phyloP scores from a whole-genome alignment of 2,888 invertebrate genomes.

The Trypoxylon attenuatum region DNA sequence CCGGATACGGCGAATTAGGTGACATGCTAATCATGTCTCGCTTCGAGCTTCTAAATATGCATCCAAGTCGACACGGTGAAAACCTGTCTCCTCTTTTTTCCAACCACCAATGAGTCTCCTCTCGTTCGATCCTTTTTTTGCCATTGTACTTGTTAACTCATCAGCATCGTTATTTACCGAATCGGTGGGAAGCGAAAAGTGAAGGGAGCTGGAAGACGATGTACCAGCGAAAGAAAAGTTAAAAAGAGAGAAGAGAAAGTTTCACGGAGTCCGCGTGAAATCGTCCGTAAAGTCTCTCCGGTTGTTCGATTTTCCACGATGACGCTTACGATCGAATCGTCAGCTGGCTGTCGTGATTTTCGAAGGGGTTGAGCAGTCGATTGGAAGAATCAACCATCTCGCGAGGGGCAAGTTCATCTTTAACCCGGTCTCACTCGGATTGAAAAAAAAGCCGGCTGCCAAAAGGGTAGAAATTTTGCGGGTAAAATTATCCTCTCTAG shows the following conservation, averaged over 20 bases:
- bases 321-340: conserved; percentile 28
- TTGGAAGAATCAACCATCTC: conserved; percentile 39
- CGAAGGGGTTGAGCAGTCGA: conserved; percentile 53
- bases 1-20: conserved; percentile 66
- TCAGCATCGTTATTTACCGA: background rate
- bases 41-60: conserved; percentile 33
- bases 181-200: background rate
- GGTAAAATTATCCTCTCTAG: conserved; percentile 2
- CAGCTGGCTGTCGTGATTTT: conserved; percentile 52
- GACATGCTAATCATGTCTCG: conserved; percentile 70
- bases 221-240: background rate
- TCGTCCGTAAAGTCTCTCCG: conserved; percentile 51
- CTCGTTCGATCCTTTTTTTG: background rate
- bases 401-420: background rate
- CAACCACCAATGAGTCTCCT: background rate
- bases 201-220: background rate
- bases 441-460: background rate
- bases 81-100: conserved; percentile 29
- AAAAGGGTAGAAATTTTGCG: conserved; percentile 43
- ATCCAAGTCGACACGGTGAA: conserved; percentile 34
- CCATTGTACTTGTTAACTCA: background rate
- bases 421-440: background rate
- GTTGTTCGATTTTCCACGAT: conserved; percentile 42
- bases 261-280: conserved; percentile 56
- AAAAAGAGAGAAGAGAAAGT: conserved; percentile 1